A percentile compares a stretch with the other conserved stretches of the same genome.
Evolutionary conservation across 1,140 invertebrate species (phyloP).

Genomic region (Cydia amplana): DNA sequence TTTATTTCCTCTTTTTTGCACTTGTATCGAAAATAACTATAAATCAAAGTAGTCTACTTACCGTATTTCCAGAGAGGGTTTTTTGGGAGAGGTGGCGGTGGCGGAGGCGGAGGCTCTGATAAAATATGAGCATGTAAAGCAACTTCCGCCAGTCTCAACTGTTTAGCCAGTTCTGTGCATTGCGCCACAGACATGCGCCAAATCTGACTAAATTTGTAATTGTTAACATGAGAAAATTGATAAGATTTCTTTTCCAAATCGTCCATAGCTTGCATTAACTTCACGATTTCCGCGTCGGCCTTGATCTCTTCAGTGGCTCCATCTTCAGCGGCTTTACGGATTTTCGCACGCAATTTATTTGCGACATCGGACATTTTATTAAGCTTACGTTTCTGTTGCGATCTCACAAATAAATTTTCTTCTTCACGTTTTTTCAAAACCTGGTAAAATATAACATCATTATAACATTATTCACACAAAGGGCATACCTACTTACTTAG

Average conservation of each 20-base stretch:
- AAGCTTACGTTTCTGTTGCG: constrained; percentile 89
- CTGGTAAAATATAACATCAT: constrained; percentile 62
- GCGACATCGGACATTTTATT: constrained; percentile 89
- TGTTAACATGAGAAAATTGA: constrained; percentile 81
- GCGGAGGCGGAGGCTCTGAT: constrained; percentile 61
- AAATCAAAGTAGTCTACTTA: constrained; percentile 37
- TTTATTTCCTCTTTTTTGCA: too few species aligned
- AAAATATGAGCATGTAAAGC: constrained; percentile 67
- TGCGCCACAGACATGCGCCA: constrained; percentile 64
- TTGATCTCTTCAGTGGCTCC: constrained; percentile 79
- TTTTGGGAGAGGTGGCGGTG: constrained; percentile 54
- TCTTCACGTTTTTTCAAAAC: constrained; percentile 91
- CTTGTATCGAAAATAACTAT: too few species aligned
- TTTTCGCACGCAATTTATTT: constrained; percentile 82
- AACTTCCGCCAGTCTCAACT: constrained; percentile 58
- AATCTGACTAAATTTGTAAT: constrained; percentile 72
- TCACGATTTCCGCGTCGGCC: constrained; percentile 81
- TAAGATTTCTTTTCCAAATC: constrained; percentile 84
- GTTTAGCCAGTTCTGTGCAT: constrained; percentile 46
- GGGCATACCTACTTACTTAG: too few species aligned
- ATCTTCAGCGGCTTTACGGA: constrained; percentile 80
- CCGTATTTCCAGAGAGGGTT: constrained; percentile 62
- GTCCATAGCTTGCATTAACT: constrained; percentile 82
- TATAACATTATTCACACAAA: not conserved
- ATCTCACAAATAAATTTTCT: constrained; percentile 90